Evolutionary conservation across 2,113 vertebrate species (phyloP).

Genomic region (Collichthys lucidus): DNA sequence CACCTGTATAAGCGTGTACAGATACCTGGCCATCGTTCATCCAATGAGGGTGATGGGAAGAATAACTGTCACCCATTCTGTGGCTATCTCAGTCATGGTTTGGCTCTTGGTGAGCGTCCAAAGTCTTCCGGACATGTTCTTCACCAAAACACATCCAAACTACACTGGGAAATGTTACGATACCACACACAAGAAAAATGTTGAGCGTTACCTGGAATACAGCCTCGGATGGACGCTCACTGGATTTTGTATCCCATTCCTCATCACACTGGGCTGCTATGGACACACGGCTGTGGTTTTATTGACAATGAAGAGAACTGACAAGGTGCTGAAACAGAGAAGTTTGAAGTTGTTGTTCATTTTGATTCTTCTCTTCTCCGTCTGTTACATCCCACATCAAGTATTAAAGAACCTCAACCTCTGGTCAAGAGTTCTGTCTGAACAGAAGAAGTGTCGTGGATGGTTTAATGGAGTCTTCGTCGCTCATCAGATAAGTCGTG

Average conservation of each 20-base stretch:
- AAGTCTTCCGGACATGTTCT: constrained; percentile 80
- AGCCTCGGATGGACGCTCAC: constrained; percentile 72
- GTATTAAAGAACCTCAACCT: constrained; percentile 86
- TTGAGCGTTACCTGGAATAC: constrained; percentile 79
- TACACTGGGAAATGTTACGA: constrained; percentile 54
- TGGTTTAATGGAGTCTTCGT: constrained; percentile 75
- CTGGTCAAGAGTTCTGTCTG: constrained; percentile 70
- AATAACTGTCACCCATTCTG: constrained; percentile 49
- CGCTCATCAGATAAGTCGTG: constrained; percentile 84
- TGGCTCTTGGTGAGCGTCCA: constrained; percentile 82
- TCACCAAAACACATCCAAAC: constrained; percentile 46
- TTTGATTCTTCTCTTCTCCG: constrained; percentile 83
- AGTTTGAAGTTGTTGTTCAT: constrained; percentile 37
- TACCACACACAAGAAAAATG: constrained; percentile 22
- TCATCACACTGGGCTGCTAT: constrained; percentile 85
- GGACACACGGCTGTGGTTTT: constrained; percentile 74
- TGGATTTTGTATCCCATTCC: constrained; percentile 83
- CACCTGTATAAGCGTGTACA: constrained; percentile 87
- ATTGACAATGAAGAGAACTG: constrained; percentile 12
- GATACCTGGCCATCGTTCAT: constrained; percentile 88
- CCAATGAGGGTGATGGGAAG: constrained; percentile 81
- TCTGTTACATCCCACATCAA: constrained; percentile 88
- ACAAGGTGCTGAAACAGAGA: not conserved
- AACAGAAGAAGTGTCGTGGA: constrained; percentile 36
- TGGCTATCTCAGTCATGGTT: constrained; percentile 60